A percentile compares a stretch with the other conserved stretches of the same genome.
Evolutionary conservation across 2,797 vertebrate species (phyloP).

Genomic region (Thamnophis elegans): DNA sequence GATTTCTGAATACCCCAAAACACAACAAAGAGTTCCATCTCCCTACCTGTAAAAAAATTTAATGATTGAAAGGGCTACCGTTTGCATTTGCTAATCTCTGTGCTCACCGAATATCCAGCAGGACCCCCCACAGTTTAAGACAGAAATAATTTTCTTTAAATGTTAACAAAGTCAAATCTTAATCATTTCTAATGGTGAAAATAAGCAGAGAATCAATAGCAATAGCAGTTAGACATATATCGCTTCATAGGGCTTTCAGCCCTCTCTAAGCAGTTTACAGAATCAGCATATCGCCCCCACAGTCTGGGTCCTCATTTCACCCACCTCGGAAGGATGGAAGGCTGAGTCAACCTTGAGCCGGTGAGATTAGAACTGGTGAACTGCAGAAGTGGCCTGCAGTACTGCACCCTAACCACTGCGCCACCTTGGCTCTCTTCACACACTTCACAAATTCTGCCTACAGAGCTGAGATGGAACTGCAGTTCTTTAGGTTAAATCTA

Average conservation of each 20-base stretch:
- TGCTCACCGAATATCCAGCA: neutral
- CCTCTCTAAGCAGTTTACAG: no score
- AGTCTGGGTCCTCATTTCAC: no score
- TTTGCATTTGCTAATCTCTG: neutral
- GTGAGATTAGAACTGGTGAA: no score
- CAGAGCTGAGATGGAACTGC: neutral
- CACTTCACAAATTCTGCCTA: neutral
- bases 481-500: conserved; percentile 38
- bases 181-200: neutral
- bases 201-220: conserved; percentile 28
- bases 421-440: no score
- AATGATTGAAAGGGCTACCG: neutral
- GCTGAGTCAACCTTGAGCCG: no score
- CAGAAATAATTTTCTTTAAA: neutral
- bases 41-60: neutral
- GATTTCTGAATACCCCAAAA: neutral
- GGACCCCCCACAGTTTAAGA: neutral
- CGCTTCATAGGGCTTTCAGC: no score
- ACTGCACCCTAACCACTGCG: no score
- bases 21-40: neutral
- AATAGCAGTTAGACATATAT: no score
- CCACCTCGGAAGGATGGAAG: no score
- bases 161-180: neutral
- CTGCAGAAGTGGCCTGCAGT: no score
- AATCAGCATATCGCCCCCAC: no score